Base-by-base conservation (phyloP, 1,140 invertebrate species). In the Zaprionus tsacasi region DNA sequence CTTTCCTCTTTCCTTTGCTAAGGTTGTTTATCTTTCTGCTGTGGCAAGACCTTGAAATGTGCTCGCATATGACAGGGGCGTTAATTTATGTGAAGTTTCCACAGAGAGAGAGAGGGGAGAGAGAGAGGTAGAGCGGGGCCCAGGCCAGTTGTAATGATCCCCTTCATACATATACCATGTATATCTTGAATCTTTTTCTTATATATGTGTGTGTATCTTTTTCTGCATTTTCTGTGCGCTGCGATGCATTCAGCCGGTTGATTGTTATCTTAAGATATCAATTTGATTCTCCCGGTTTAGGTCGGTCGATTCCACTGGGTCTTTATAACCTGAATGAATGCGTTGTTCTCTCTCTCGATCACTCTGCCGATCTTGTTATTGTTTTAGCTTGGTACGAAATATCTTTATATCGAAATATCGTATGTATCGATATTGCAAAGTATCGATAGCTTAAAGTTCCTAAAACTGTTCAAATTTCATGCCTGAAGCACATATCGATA, bases 41-140 rank as follows among this genome's bases (percentile, higher is more conserved):
- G 65, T 76, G 72, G 59, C 63, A 75, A 82, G 83, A 87, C 83
- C 83, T 87, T 87, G 83, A 87, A 86, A 87, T 79, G 79, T 61
- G 67, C 68, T 17, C 59, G 76, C 81, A 78, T 87, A 87, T 87
- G 83, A 88, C 85, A 87, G 83, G 80, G 85, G 83, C 83, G 83
- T 88, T 87, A 87, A 87, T 87, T 87, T 87, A 87, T 87, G 80
- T 88, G 83, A 40, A 66, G 43, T 27, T 57, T 10, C 38, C 33
- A 45, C 13, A 21, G 12, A 27, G 5, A 48, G 12, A 58, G 30
- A 35, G 6, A 10, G 10, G 45, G 36, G 21, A 38, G 17, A 36
- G 57, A 11, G 48, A 12, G 36, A 60, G 43, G 11, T 10, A 15
- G 27, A 15, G 48, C 11, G 52, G 21, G 12, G 7, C 13, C 17